These are phyloP conservation scores for Lordiphosa clarofinis DNA, from an alignment of 1,140 invertebrate species.

Conservation along the genomic window DNA sequence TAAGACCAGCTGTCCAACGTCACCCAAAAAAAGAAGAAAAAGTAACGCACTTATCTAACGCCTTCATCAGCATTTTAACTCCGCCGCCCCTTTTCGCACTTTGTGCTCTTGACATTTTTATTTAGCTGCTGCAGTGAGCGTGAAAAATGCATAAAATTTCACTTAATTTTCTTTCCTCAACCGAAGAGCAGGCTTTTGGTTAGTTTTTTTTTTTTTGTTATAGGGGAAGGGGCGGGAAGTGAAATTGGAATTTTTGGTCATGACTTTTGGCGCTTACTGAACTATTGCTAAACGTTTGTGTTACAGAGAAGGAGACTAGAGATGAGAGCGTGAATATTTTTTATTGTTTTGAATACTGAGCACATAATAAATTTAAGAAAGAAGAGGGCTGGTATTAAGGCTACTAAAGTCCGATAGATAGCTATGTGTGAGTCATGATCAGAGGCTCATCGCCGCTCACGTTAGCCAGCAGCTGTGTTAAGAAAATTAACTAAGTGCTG, in stretches of 20 bases:
- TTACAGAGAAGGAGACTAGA: slow-evolving; percentile 2
- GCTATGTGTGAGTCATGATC: too few species aligned
- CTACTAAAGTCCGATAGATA: too few species aligned
- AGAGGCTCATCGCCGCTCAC: too few species aligned
- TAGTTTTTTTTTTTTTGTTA: slow-evolving; percentile 6
- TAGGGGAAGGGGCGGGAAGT: neutral
- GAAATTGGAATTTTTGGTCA: slow-evolving; percentile 21
- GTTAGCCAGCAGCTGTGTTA: too few species aligned
- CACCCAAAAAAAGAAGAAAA: slow-evolving; percentile 35
- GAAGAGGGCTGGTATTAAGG: too few species aligned
- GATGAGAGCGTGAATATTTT: too few species aligned
- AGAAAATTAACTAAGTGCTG: too few species aligned
- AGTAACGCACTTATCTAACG: slow-evolving; percentile 65
- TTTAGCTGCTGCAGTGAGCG: slow-evolving; percentile 69
- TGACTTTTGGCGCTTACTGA: slow-evolving; percentile 59
- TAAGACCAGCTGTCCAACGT: slow-evolving; percentile 62
- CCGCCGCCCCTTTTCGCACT: slow-evolving; percentile 21
- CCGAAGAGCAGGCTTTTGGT: slow-evolving; percentile 21
- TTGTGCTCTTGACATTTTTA: slow-evolving; percentile 76
- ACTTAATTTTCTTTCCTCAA: slow-evolving; percentile 62
- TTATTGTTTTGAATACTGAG: too few species aligned
- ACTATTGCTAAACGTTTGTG: slow-evolving; percentile 63
- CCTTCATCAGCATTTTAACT: slow-evolving; percentile 35
- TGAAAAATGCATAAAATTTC: slow-evolving; percentile 79
- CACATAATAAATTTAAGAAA: too few species aligned